Evolutionary conservation across 2,113 vertebrate species (phyloP), one percentile per base, ranked within the genome.

Genomic region (Spea multiplicata): DNA sequence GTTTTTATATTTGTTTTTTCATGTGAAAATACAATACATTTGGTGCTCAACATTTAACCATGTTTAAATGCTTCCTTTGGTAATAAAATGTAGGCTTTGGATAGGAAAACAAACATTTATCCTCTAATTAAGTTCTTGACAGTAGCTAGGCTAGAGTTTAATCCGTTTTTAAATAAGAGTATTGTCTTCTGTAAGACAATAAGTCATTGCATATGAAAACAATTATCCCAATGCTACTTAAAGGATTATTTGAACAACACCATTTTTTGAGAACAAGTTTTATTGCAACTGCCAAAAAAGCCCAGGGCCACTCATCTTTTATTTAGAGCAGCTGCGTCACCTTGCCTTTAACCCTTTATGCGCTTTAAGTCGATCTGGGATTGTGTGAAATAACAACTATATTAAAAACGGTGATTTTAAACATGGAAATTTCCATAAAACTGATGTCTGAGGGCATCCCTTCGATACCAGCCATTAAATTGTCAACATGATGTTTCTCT

Each of bases 291-390:
- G 77, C 77, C 77, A 80, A 48, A 80, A 52, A 67, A 80, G 62
- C 70, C 77, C 44, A 47, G 49, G 70, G 77, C 61, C 62, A 78
- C 59, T 78, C 76, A 67, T 80, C 73, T 80, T 80, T 80, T 80
- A 80, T 73, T 80, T 73, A 80, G 62, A 73, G 57, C 70, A 72
- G 76, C 69, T 80, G 77, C 59, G 70, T 80, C 77, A 73, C 70
- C 70, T 80, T 73, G 70, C 45, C 65, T 71, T 71, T 71, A 78
- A 71, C 68, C 48, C 57, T 71, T 64, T 30, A 9, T 6, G 5
- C 4, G 9, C 14, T 50, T 30, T 30, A 30, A 30, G 30, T 30
- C 30, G 30, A 30, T 30, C 30, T 30, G 30, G 30, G 30, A 2
- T 30, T 30, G 30, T 30, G 30, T 30, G 30, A 30, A 30, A 30